Conservation (phyloP, 2,113 vertebrate species). For the Alligator sinensis region DNA sequence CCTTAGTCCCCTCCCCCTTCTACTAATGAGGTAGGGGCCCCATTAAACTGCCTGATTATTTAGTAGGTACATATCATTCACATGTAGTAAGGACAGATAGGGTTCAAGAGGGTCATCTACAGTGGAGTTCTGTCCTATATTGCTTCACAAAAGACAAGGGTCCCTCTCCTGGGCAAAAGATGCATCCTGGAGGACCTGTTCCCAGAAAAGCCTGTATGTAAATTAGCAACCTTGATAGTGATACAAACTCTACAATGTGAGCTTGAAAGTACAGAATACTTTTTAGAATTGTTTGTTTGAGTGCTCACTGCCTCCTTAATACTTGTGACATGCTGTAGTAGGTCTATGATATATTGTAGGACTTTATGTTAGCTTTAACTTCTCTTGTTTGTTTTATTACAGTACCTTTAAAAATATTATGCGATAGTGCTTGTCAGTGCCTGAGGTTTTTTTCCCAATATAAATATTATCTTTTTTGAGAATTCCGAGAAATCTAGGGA, state of each 20-base stretch:
- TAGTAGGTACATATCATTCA: not conserved
- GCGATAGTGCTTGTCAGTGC: not conserved
- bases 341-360: not conserved
- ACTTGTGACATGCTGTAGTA: not conserved
- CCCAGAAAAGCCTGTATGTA: not conserved
- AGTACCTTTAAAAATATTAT: constrained; percentile 20
- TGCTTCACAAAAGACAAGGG: not conserved
- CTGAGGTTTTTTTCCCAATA: constrained; percentile 1
- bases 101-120: not conserved
- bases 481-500: constrained; percentile 51
- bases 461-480: constrained; percentile 51
- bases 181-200: not conserved
- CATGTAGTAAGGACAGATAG: not conserved
- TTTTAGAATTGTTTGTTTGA: rapidly evolving
- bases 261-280: not conserved
- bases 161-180: not conserved
- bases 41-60: not conserved
- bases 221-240: not conserved
- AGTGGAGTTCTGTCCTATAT: not conserved
- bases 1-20: too few relatives aligned
- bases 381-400: constrained; percentile 58
- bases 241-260: not conserved
- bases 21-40: too few relatives aligned
- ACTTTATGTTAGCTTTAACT: constrained; percentile 43
- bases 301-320: not conserved